Percentiles rank a stretch among this genome's conserved stretches.
Conservation (phyloP, 1,140 invertebrate species). For the Lerema accius region DNA sequence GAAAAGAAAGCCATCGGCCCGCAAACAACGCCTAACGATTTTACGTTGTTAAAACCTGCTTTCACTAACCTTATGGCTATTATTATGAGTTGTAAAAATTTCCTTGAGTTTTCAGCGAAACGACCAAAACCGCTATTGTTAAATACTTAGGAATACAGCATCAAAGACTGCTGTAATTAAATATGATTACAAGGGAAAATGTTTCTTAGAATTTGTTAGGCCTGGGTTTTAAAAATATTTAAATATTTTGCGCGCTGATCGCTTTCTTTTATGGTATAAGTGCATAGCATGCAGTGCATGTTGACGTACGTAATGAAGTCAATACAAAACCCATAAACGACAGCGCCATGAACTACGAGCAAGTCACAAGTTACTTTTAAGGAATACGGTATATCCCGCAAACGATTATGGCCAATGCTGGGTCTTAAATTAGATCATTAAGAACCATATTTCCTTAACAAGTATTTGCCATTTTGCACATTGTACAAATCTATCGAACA, state of each 20-base stretch:
- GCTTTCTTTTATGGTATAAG: not conserved
- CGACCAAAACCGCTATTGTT: slow-evolving; percentile 36
- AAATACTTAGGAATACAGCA: slow-evolving; percentile 25
- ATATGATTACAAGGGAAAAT: slow-evolving; percentile 20
- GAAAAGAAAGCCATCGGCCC: slow-evolving; percentile 60
- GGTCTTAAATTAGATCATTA: too few species aligned
- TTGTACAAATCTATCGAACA: too few species aligned
- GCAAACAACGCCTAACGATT: slow-evolving; percentile 72
- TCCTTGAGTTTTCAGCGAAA: slow-evolving; percentile 42
- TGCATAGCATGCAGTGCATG: not conserved
- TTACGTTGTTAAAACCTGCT: slow-evolving; percentile 59
- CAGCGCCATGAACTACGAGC: too few species aligned
- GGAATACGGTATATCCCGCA: too few species aligned
- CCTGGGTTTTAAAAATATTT: slow-evolving; percentile 14
- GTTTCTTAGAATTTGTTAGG: slow-evolving; percentile 21
- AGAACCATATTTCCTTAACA: too few species aligned
- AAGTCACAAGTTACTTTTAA: too few species aligned
- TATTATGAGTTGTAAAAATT: slow-evolving; percentile 56
- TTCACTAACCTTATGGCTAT: slow-evolving; percentile 55
- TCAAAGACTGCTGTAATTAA: slow-evolving; percentile 35
- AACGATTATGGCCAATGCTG: too few species aligned
- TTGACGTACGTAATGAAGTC: too few species aligned
- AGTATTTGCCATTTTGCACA: too few species aligned
- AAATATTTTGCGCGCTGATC: slow-evolving; percentile 4
- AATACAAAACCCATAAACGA: too few species aligned